These are phyloP conservation scores for Drosophila demipolita DNA, from an alignment of 2,888 invertebrate species.

Conservation along the genomic window DNA sequence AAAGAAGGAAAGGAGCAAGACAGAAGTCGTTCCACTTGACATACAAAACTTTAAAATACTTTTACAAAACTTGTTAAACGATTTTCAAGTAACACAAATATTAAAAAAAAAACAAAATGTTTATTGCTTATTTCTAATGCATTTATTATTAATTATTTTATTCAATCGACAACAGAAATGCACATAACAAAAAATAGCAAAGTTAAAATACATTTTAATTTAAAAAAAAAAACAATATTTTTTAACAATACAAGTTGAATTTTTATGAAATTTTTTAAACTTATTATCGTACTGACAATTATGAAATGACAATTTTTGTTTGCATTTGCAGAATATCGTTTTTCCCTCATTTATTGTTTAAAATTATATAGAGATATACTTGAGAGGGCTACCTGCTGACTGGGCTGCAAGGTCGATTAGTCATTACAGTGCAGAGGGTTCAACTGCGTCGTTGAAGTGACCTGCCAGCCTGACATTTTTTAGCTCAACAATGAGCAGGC, in stretches of 20 bases:
- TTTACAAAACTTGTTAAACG: slow-evolving; percentile 57
- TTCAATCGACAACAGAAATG: too few species aligned
- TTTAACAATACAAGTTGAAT: background rate
- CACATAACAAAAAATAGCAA: background rate
- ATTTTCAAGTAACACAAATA: slow-evolving; percentile 19
- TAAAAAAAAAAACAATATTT: too few species aligned
- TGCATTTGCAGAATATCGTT: slow-evolving; percentile 17
- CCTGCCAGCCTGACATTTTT: slow-evolving; percentile 59
- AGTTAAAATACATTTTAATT: slow-evolving; percentile 19
- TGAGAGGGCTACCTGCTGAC: slow-evolving; percentile 62
- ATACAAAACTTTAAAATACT: slow-evolving; percentile 62
- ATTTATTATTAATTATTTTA: too few species aligned
- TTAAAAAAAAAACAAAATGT: too few species aligned
- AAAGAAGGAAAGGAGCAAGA: slow-evolving; percentile 3
- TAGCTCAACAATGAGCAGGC: slow-evolving; percentile 45
- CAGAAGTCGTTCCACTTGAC: slow-evolving; percentile 64
- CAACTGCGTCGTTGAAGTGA: slow-evolving; percentile 56
- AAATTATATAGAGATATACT: slow-evolving; percentile 57
- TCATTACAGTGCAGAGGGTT: slow-evolving; percentile 65
- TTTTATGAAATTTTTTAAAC: background rate
- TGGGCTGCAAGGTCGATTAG: slow-evolving; percentile 71
- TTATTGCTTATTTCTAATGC: too few species aligned
- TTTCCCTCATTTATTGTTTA: slow-evolving; percentile 52
- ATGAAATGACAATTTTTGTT: slow-evolving; percentile 11
- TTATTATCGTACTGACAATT: background rate